A percentile compares a stretch with the other conserved stretches of the same genome.
These are phyloP conservation scores for Campoletis raptor DNA, from an alignment of 2,888 invertebrate species.

Conservation along the genomic window DNA sequence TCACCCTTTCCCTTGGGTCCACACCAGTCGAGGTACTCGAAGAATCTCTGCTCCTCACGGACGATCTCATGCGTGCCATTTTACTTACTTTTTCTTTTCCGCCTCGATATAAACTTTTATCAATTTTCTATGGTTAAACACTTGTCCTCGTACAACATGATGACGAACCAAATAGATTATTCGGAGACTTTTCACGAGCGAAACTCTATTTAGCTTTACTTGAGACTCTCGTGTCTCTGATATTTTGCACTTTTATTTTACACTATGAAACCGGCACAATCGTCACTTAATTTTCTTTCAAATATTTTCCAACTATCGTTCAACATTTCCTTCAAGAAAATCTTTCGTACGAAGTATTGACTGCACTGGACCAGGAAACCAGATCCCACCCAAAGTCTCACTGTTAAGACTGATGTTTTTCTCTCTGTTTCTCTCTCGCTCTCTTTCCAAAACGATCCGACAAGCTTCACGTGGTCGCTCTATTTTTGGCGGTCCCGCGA, in stretches of 20 bases:
- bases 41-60: conserved; percentile 88
- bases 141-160: conserved; percentile 10
- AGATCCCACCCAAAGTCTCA: conserved; percentile 42
- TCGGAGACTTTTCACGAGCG: neutral
- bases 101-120: neutral
- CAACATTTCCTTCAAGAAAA: neutral
- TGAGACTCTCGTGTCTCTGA: neutral
- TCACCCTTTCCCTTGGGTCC: conserved; percentile 91
- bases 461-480: conserved; percentile 66
- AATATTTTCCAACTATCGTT: neutral
- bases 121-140: neutral
- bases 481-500: conserved; percentile 60
- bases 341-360: conserved; percentile 16
- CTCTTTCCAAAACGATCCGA: conserved; percentile 54
- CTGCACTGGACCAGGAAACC: conserved; percentile 46
- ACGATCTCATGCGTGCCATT: conserved; percentile 85
- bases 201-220: neutral
- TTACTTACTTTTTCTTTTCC: conserved; percentile 8
- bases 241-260: neutral
- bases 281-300: neutral
- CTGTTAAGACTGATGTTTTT: conserved; percentile 28
- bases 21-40: conserved; percentile 89
- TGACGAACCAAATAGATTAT: neutral
- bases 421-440: conserved; percentile 34
- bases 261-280: neutral